A percentile compares a stretch with the other conserved stretches of the same genome.
Evolutionary conservation across 2,113 vertebrate species (phyloP).

Genomic region (Pseudopodoces humilis): DNA sequence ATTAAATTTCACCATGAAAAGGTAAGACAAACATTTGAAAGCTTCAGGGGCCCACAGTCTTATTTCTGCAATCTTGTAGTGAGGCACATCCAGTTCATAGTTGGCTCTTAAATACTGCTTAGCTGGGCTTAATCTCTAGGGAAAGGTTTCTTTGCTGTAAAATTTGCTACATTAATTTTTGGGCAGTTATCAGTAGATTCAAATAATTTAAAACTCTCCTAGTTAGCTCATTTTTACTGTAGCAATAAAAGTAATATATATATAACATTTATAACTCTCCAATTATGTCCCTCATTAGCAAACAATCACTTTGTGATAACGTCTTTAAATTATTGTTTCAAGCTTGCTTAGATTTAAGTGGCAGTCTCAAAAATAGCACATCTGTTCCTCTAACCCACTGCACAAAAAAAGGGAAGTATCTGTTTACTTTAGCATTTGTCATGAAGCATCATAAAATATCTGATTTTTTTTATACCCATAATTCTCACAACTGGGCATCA

Average conservation of each 20-base stretch:
- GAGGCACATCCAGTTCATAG: neutral
- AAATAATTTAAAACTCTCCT: neutral
- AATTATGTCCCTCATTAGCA: neutral
- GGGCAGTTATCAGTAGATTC: neutral
- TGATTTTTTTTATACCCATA: neutral
- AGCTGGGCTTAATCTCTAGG: neutral
- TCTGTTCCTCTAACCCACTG: neutral
- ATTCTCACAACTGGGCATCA: neutral
- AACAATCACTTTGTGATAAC: neutral
- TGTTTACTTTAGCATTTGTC: neutral
- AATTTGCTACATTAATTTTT: neutral
- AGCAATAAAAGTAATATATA: neutral
- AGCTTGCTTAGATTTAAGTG: neutral
- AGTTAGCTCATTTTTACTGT: neutral
- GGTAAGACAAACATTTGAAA: neutral
- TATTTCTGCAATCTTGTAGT: neutral
- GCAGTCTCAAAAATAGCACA: neutral
- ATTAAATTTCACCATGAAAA: neutral
- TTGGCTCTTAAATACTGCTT: neutral
- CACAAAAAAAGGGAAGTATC: neutral
- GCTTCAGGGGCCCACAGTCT: neutral
- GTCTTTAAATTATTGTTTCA: neutral
- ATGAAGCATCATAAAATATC: neutral
- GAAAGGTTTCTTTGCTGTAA: neutral
- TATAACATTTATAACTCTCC: neutral